phyloP scores from a whole-genome alignment of 2,113 vertebrate genomes.

The Alouatta palliata region DNA sequence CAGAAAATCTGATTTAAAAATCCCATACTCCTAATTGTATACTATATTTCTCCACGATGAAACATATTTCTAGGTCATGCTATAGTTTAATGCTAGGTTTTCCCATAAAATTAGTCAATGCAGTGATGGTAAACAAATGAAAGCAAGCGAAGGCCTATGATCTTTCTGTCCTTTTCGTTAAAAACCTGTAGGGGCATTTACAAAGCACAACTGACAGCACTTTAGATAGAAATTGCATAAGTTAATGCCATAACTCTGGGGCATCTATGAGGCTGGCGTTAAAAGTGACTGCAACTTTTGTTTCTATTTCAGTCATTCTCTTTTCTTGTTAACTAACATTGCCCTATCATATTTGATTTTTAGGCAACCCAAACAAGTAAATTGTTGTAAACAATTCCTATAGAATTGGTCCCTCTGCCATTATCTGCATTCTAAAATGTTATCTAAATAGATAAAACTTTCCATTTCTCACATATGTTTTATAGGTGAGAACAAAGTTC shows the following conservation, averaged over 20 bases:
- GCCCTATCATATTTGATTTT: background rate
- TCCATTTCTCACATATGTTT: background rate
- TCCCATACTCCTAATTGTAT: background rate
- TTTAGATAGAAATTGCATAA: slow-evolving; percentile 23
- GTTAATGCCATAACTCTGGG: background rate
- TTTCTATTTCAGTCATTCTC: background rate
- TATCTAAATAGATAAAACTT: background rate
- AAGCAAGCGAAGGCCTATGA: background rate
- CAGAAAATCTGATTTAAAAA: background rate
- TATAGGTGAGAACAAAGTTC: background rate
- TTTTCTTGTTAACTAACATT: background rate
- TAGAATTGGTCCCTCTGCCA: background rate
- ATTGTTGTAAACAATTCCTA: background rate
- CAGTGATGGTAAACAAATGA: background rate
- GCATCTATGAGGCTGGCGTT: background rate
- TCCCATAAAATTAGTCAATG: background rate
- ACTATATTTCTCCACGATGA: background rate
- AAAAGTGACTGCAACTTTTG: background rate
- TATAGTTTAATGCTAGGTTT: background rate
- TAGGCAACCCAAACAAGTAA: background rate
- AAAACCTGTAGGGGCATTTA: background rate
- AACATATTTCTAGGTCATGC: background rate
- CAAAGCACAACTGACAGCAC: background rate
- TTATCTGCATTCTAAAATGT: background rate
- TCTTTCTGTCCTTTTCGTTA: background rate